Evolutionary conservation across 2,113 vertebrate species (phyloP), one percentile per base, ranked within the genome.

Genomic region (Podocnemis expansa): DNA sequence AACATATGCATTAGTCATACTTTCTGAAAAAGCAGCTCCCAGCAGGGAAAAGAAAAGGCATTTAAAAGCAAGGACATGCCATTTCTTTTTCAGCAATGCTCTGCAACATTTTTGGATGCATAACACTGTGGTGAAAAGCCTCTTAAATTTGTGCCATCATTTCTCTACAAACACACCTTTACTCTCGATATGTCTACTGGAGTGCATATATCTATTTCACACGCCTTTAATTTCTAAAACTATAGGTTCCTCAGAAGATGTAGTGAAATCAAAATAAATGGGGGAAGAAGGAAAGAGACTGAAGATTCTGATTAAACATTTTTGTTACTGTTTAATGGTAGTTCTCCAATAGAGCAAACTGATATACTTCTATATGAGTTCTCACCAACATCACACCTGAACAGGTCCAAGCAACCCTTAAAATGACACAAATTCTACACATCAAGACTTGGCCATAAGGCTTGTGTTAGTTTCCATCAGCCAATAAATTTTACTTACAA

Each of bases 391-490:
- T 41, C 84, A 38, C 85, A 90, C 87, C 89, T 58, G 54, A 94
- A 92, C 91, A 95, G 93, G 93, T 82, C 89, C 79, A 88, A 97
- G 95, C 81, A 81, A 86, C 85, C 78, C 89, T 85, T 78, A 94
- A 95, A 95, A 97, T 93, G 94, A 89, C 95, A 96, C 96, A 94
- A 92, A 92, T 96, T 84, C 88, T 56, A 29, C 0, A 47, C 75
- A 31, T 75, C 85, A 49, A 75, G 75, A 67, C 49, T 91, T 16
- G 58, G 89, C 85, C 76, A 58, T 52, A 47, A 92, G 79, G 85
- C 84, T 91, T 91, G 5, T 45, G 4, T 80, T 47, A 80, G 13
- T 80, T 47, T 45, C 13, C 78, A 80, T 31, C 90, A 82, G 88
- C 76, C 45, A 67, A n/a, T 43, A 83, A 78, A 63, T 82, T 91